These are phyloP conservation scores for Pocillopora grandis DNA, from an alignment of 92 coral and sea anemone species.

Conservation along the genomic window DNA sequence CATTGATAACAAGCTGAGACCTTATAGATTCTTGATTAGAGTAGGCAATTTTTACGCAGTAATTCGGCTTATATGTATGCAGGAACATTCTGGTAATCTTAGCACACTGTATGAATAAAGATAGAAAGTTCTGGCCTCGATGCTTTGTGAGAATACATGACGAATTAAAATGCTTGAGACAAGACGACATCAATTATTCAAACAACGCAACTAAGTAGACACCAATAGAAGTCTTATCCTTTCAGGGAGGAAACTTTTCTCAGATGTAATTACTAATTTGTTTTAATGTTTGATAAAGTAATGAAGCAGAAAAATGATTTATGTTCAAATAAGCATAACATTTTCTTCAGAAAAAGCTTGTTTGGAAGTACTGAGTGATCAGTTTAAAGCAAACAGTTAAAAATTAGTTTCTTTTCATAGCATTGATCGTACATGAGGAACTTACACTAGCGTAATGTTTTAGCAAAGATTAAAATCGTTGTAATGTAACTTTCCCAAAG, in stretches of 20 bases:
- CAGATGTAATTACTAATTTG: no score
- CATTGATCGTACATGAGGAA: conserved; percentile 4
- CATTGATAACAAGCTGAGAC: not conserved
- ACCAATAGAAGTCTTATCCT: no score
- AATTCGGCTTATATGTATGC: not conserved
- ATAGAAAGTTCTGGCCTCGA: not conserved
- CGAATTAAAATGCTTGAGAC: not conserved
- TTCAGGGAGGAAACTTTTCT: no score
- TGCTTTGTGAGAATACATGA: not conserved
- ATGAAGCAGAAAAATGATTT: no score
- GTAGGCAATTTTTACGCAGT: not conserved
- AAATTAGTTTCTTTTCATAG: not conserved
- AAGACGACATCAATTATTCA: not conserved
- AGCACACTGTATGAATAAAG: not conserved
- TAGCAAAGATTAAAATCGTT: not conserved
- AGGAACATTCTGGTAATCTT: not conserved
- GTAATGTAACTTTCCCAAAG: not conserved
- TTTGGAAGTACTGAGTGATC: not conserved
- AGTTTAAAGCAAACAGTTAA: not conserved
- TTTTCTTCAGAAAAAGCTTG: not conserved
- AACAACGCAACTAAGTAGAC: not conserved
- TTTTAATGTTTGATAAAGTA: no score
- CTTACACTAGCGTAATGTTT: not conserved
- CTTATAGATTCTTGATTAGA: not conserved
- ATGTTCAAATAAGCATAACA: no score